Conservation (phyloP, 2,113 vertebrate genomes). For the Gymnocephalus cernua region DNA sequence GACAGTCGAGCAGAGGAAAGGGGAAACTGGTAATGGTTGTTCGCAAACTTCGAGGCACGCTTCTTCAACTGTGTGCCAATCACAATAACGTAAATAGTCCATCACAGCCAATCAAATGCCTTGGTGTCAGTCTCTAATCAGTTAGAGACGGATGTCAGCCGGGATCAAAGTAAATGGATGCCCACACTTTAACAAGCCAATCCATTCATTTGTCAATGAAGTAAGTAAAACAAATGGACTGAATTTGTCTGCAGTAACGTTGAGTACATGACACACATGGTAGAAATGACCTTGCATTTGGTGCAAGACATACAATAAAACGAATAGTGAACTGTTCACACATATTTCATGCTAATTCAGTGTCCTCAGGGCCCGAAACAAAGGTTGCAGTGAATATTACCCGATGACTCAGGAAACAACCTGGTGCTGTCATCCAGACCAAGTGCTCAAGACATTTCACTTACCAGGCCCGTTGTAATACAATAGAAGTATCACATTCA, state of each 20-base stretch:
- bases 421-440: constrained; percentile 19
- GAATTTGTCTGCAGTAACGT: constrained; percentile 2
- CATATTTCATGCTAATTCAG: neutral
- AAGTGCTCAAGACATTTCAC: constrained; percentile 45
- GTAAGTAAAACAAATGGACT: constrained; percentile 22
- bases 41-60: constrained; percentile 38
- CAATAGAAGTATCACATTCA: constrained; percentile 47
- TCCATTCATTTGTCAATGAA: constrained; percentile 23
- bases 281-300: neutral
- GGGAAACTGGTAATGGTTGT: constrained; percentile 37
- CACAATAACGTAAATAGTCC: constrained; percentile 48
- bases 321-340: neutral
- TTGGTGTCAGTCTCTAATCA: constrained; percentile 35
- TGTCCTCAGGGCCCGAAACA: neutral
- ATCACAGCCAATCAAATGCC: constrained; percentile 46
- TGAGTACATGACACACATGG: neutral
- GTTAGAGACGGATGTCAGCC: constrained; percentile 17
- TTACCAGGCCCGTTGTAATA: constrained; percentile 35
- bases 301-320: neutral
- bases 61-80: constrained; percentile 43
- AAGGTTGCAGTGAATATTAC: constrained; percentile 12
- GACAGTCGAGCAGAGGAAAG: constrained; percentile 25
- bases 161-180: constrained; percentile 44
- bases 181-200: constrained; percentile 21
- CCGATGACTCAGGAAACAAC: constrained; percentile 14